phyloP scores from a whole-genome alignment of 1,140 invertebrate species.

The Drosophila aff. region DNA sequence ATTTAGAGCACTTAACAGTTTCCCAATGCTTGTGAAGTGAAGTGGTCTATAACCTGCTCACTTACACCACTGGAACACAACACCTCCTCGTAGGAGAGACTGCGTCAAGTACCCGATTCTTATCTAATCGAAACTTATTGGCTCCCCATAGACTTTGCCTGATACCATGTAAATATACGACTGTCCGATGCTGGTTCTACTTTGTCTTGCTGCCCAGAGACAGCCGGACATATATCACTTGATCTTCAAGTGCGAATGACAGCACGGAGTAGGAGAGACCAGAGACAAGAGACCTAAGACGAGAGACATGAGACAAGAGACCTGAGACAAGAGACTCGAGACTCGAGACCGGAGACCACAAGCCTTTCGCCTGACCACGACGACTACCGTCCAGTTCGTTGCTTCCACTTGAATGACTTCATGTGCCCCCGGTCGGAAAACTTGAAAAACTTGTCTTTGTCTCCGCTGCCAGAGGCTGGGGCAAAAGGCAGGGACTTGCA shows the following conservation, averaged over 20 bases:
- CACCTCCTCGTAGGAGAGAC: conserved; percentile 19
- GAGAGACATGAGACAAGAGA: conserved; percentile 10
- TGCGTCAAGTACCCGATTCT: conserved; percentile 46
- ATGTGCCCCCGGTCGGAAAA: conserved; percentile 74
- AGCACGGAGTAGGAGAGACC: conserved; percentile 40
- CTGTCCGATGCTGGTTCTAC: conserved; percentile 25
- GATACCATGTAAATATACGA: conserved; percentile 54
- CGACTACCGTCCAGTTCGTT: conserved; percentile 59
- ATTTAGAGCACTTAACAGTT: conserved; percentile 37
- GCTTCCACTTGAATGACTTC: conserved; percentile 79
- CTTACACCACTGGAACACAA: conserved; percentile 29
- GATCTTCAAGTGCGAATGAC: conserved; percentile 77
- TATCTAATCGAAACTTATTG: conserved; percentile 56
- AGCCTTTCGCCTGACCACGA: conserved; percentile 60
- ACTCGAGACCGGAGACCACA: conserved; percentile 30
- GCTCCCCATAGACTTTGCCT: conserved; percentile 48
- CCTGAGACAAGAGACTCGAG: conserved; percentile 8
- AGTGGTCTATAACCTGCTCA: conserved; percentile 33
- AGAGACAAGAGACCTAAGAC: conserved; percentile 22
- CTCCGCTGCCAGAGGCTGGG: conserved; percentile 50
- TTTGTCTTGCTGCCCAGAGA: conserved; percentile 19
- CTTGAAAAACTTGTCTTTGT: conserved; percentile 83
- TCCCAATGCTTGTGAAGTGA: conserved; percentile 17
- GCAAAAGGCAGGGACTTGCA: conserved; percentile 44
- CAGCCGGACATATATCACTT: conserved; percentile 57